Percentiles rank a stretch among this genome's conserved stretches.
phyloP scores from a whole-genome alignment of 64 coral and sea anemone genomes.

The Montipora cactus region DNA sequence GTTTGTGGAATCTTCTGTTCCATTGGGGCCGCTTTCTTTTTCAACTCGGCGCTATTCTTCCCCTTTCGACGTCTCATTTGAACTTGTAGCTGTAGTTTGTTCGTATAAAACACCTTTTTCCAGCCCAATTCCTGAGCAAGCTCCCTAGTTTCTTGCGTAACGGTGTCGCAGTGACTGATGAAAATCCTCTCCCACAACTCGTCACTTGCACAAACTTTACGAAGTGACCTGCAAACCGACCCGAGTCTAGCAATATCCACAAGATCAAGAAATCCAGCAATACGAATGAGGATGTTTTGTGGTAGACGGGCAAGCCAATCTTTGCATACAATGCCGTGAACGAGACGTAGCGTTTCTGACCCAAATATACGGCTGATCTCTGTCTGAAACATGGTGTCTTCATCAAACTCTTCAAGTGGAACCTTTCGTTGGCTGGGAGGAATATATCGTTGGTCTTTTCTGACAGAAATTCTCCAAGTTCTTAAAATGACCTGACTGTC shows the following conservation, averaged over 20 bases:
- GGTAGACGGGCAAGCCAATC: constrained; percentile 98
- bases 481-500: constrained; percentile 88
- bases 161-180: constrained; percentile 86
- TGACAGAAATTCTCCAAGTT: constrained; percentile 91
- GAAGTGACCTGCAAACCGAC: constrained; percentile 86
- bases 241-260: constrained; percentile 90
- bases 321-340: constrained; percentile 90
- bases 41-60: constrained; percentile 68
- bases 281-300: constrained; percentile 63
- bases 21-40: neutral
- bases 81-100: constrained; percentile 94
- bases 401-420: constrained; percentile 90
- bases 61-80: constrained; percentile 86
- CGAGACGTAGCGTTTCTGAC: constrained; percentile 83
- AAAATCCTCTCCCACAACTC: constrained; percentile 97
- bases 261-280: constrained; percentile 79
- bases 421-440: constrained; percentile 90
- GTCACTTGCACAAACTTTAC: constrained; percentile 92
- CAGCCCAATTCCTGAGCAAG: constrained; percentile 89
- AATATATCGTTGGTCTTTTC: constrained; percentile 96
- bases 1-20: constrained; percentile 66
- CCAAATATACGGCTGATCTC: constrained; percentile 94
- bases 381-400: constrained; percentile 83
- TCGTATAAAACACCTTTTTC: constrained; percentile 96
- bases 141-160: constrained; percentile 83